Evolutionary conservation across 2,888 invertebrate genomes (phyloP).

Genomic region (Stenotaenia linearis): DNA sequence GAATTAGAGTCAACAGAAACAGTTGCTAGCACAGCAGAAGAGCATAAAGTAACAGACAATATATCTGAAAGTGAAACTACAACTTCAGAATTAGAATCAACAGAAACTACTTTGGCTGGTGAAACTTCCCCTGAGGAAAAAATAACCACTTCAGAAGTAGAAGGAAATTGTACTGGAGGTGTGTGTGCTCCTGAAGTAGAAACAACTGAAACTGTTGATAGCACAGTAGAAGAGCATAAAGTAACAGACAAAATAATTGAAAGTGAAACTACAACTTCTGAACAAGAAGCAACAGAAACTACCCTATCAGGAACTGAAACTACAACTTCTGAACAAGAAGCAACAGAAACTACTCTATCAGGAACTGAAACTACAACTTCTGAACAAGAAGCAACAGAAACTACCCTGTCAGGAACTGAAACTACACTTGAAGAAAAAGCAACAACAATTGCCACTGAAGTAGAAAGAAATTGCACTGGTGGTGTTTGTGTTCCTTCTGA

Average conservation of each 20-base stretch:
- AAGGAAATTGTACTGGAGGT: no score
- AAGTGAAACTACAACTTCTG: background rate
- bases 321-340: background rate
- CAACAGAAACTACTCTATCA: no score
- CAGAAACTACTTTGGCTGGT: no score
- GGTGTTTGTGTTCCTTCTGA: no score
- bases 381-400: background rate
- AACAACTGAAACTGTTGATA: background rate
- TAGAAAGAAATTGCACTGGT: background rate
- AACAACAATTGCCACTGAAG: background rate
- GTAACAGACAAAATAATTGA: background rate
- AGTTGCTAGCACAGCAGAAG: no score
- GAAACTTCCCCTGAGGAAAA: constrained; percentile 24
- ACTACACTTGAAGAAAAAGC: background rate
- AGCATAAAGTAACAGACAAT: no score
- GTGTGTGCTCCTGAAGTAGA: background rate
- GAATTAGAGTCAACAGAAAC: no score
- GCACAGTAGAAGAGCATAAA: background rate
- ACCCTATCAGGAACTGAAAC: background rate
- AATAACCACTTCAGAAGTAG: background rate
- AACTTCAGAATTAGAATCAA: no score
- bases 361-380: no score
- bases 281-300: background rate
- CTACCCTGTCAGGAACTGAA: background rate
- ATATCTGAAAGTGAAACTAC: no score